These are phyloP conservation scores for Geopemphigus sp. DNA, from an alignment of 1,140 invertebrate genomes.

Conservation along the genomic window DNA sequence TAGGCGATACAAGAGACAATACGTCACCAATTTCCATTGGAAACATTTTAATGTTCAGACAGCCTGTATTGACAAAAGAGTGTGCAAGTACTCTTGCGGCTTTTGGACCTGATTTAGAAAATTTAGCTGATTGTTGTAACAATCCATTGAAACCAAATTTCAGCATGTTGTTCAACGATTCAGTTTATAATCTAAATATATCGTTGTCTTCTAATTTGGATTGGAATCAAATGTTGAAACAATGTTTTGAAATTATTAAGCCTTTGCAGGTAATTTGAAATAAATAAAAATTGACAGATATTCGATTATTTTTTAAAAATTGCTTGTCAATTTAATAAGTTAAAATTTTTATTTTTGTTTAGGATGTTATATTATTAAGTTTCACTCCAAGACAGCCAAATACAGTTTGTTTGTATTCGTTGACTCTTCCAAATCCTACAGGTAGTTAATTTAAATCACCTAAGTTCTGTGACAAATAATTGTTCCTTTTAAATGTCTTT, in stretches of 20 bases:
- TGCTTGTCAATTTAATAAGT: neutral
- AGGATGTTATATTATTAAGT: constrained; percentile 44
- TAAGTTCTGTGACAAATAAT: neutral
- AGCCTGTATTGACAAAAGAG: constrained; percentile 57
- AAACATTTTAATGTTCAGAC: constrained; percentile 60
- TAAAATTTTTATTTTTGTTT: neutral
- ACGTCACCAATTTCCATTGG: constrained; percentile 59
- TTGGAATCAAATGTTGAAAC: constrained; percentile 25
- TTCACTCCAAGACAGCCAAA: constrained; percentile 38
- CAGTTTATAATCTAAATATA: constrained; percentile 37
- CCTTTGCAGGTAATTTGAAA: constrained; percentile 35
- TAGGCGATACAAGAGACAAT: constrained; percentile 57
- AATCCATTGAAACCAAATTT: constrained; percentile 49
- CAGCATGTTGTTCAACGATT: constrained; percentile 39
- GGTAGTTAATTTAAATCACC: constrained; percentile 21
- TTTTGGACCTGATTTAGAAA: constrained; percentile 48
- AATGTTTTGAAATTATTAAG: constrained; percentile 46
- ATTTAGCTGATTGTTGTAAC: constrained; percentile 46
- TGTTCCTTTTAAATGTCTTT: neutral
- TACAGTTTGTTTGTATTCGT: constrained; percentile 37
- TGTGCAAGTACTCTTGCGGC: constrained; percentile 53
- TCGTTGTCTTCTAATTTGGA: constrained; percentile 39
- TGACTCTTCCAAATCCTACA: constrained; percentile 39
- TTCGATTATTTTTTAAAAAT: neutral
- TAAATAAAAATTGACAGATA: neutral